Evolutionary conservation across 2,797 vertebrate species (phyloP), one percentile per base, ranked within the genome.

Genomic region (Poeciliopsis presidionis): DNA sequence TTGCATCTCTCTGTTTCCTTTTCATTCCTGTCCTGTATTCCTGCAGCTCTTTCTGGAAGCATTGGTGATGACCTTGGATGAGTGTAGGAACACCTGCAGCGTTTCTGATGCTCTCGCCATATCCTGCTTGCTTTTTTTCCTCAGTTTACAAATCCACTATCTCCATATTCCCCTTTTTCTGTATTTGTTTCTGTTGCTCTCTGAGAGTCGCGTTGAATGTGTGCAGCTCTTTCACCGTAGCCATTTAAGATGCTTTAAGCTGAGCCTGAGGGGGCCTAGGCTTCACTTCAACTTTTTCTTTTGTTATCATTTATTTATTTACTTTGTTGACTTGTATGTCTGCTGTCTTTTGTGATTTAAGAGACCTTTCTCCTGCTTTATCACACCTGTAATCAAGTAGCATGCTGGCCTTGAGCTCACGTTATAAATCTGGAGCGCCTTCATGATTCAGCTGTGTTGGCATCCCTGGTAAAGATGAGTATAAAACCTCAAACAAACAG

Each of bases 31-130:
- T 69, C 78, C 73, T 79, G 75, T 69, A 41, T 45, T 51, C 73
- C 16, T 71, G 65, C 33, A 77, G 79, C 75, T 75, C 82, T 79
- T 81, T 76, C 81, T 81, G 47, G 70, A 74, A 88, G 77, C 85
- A 72, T 78, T 75, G 73, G 36, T 41, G 51, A 84, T 85, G 81
- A 86, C 88, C 86, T 81, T 77, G 41, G 78, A 89, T 86, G 79
- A 73, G 87, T 91, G 82, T 39, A 2, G 76, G 71, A 74, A 22
- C 0, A 78, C 88, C 86, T 1, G 65, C 69, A 83, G 90, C 45
- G 0, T 70, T 86, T 85, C 47, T 73, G 28, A 47, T 20, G 51
- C 83, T 70, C 88, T 86, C 81, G 36, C 69, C 72, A 78, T 88
- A 78, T 78, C 85, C 41, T 67, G 41, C 77, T 81, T 5, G 14